phyloP scores from a whole-genome alignment of 2,888 invertebrate genomes.

The Spodoptera littoralis region DNA sequence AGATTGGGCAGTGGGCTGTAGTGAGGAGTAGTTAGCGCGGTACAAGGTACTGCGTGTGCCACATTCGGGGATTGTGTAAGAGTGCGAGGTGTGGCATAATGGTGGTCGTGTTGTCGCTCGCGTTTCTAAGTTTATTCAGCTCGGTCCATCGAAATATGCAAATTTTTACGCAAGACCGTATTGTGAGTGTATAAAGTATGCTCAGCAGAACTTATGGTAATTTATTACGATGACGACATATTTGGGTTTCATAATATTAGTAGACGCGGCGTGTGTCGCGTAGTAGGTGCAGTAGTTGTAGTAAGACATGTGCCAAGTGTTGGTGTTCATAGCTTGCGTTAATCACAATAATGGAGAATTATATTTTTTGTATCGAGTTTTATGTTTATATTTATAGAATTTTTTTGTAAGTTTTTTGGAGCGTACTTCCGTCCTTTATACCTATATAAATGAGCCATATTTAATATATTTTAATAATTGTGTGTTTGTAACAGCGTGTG shows the following conservation, averaged over 20 bases:
- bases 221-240: conserved; percentile 49
- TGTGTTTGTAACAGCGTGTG: conserved; percentile 66
- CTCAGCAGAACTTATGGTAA: conserved; percentile 48
- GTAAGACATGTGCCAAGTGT: conserved; percentile 52
- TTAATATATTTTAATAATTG: conserved; percentile 60
- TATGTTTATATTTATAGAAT: conserved; percentile 40
- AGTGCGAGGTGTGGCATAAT: conserved; percentile 55
- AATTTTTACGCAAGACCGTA: conserved; percentile 60
- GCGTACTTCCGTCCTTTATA: conserved; percentile 72
- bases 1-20: conserved; percentile 64
- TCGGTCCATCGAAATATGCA: conserved; percentile 59
- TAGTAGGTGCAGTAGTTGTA: conserved; percentile 11
- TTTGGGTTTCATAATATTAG: conserved; percentile 49
- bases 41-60: conserved; percentile 60
- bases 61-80: conserved; percentile 63
- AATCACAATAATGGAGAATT: conserved; percentile 52
- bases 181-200: conserved; percentile 55
- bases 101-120: conserved; percentile 44
- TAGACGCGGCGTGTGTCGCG: conserved; percentile 32
- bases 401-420: conserved; percentile 55
- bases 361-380: conserved; percentile 43
- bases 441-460: conserved; percentile 64
- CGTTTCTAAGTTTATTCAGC: conserved; percentile 47
- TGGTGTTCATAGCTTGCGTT: conserved; percentile 43
- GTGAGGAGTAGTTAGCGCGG: conserved; percentile 55